Conservation (phyloP, 2,888 invertebrate genomes). For the Anoncus sp. region DNA sequence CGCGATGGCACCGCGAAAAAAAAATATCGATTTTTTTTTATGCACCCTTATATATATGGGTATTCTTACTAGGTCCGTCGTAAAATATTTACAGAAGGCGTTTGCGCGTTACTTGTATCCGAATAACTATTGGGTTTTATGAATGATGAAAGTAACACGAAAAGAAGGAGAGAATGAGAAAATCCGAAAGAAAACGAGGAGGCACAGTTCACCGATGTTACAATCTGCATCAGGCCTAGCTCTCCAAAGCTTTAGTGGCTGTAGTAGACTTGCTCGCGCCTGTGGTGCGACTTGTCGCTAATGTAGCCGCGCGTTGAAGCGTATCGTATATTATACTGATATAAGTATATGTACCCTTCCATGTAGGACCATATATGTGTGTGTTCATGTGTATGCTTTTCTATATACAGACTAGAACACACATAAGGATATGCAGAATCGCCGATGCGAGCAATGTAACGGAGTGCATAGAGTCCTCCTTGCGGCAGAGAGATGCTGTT, state of each 20-base stretch:
- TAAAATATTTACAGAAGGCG: slow-evolving; percentile 10
- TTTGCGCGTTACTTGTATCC: slow-evolving; percentile 28
- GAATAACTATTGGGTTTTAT: neutral
- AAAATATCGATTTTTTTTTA: no score
- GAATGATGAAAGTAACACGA: neutral
- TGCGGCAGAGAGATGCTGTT: slow-evolving; percentile 49
- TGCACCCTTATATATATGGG: neutral
- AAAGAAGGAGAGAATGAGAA: neutral
- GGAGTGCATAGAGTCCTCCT: slow-evolving; percentile 27
- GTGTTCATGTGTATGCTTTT: neutral
- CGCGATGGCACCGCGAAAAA: no score
- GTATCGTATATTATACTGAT: slow-evolving; percentile 38
- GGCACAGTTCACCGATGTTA: slow-evolving; percentile 31
- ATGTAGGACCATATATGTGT: neutral
- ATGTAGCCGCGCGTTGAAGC: slow-evolving; percentile 40
- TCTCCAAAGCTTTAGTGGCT: neutral
- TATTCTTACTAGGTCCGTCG: neutral
- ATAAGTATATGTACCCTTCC: slow-evolving; percentile 34
- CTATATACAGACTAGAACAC: neutral
- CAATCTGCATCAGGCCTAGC: slow-evolving; percentile 19
- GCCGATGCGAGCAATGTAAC: slow-evolving; percentile 32
- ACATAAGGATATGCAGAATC: slow-evolving; percentile 23
- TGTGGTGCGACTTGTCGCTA: slow-evolving; percentile 42
- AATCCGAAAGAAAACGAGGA: neutral
- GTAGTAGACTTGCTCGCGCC: slow-evolving; percentile 35